phyloP scores from a whole-genome alignment of 2,113 vertebrate genomes.

The Arvicanthis niloticus region DNA sequence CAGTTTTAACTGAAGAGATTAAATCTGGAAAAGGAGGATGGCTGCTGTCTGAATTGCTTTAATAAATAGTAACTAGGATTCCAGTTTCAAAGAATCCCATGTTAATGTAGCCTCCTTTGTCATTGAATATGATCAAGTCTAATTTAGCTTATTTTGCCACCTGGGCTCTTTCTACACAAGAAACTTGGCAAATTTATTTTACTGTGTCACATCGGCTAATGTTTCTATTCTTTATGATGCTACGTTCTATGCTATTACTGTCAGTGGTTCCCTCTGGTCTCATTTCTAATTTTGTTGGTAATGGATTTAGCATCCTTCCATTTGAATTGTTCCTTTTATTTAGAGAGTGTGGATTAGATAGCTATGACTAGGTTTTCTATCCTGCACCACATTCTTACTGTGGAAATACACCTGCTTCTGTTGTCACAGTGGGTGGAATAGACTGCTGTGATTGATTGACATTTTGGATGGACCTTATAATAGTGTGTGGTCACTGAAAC shows the following conservation, averaged over 20 bases:
- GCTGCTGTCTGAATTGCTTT: neutral
- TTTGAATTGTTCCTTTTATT: neutral
- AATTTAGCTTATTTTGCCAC: slow-evolving; percentile 22
- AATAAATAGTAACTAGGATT: neutral
- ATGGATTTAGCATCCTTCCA: neutral
- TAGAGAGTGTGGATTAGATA: neutral
- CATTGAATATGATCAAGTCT: neutral
- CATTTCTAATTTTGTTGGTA: slow-evolving; percentile 9
- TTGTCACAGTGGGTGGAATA: neutral
- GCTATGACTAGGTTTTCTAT: neutral
- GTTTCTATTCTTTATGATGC: neutral
- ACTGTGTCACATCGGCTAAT: neutral
- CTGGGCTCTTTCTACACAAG: neutral
- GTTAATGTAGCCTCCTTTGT: neutral
- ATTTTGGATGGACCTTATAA: neutral
- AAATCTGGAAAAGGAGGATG: neutral
- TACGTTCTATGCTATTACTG: neutral
- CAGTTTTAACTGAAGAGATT: neutral
- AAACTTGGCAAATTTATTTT: neutral
- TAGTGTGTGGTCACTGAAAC: neutral
- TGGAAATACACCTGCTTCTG: neutral
- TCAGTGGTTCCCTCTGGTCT: neutral
- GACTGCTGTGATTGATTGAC: neutral
- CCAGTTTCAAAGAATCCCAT: neutral
- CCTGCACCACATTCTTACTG: neutral